These are phyloP conservation scores for Chrysotoxum bicinctum DNA, from an alignment of 2,888 invertebrate genomes.

Conservation along the genomic window DNA sequence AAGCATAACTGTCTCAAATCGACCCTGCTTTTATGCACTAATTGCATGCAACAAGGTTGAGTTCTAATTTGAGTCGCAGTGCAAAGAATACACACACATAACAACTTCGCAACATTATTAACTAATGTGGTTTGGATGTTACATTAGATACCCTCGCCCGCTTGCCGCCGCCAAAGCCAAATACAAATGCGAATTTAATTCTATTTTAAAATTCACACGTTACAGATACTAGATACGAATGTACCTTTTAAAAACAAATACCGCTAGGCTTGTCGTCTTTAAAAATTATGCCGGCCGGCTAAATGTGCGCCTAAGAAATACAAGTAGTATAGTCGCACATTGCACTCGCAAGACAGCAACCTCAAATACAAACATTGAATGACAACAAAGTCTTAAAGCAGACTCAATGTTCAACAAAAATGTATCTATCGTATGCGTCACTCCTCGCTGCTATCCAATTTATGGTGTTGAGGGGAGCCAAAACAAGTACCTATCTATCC, in stretches of 20 bases:
- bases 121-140: not conserved
- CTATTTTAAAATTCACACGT: slow-evolving; percentile 64
- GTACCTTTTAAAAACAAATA: slow-evolving; percentile 43
- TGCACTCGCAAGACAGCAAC: not conserved
- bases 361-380: slow-evolving; percentile 23
- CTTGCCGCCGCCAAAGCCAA: not conserved
- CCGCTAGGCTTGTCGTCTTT: slow-evolving; percentile 45
- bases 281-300: slow-evolving; percentile 66
- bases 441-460: slow-evolving; percentile 8
- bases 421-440: slow-evolving; percentile 21
- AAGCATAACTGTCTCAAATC: slow-evolving; percentile 60
- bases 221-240: slow-evolving; percentile 58
- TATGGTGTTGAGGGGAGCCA: slow-evolving; percentile 31
- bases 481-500: slow-evolving; percentile 37
- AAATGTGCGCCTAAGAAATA: slow-evolving; percentile 34
- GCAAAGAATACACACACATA: slow-evolving; percentile 33
- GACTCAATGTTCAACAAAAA: slow-evolving; percentile 18
- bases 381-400: slow-evolving; percentile 51
- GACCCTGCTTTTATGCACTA: slow-evolving; percentile 70
- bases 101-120: slow-evolving; percentile 8
- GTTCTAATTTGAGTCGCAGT: slow-evolving; percentile 50
- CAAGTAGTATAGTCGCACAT: not conserved
- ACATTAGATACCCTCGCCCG: not conserved
- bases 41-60: slow-evolving; percentile 72
- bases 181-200: slow-evolving; percentile 45